Percentiles rank a stretch among this genome's conserved stretches.
phyloP scores from a whole-genome alignment of 2,113 vertebrate species.

The Lophochroa leadbeateri region DNA sequence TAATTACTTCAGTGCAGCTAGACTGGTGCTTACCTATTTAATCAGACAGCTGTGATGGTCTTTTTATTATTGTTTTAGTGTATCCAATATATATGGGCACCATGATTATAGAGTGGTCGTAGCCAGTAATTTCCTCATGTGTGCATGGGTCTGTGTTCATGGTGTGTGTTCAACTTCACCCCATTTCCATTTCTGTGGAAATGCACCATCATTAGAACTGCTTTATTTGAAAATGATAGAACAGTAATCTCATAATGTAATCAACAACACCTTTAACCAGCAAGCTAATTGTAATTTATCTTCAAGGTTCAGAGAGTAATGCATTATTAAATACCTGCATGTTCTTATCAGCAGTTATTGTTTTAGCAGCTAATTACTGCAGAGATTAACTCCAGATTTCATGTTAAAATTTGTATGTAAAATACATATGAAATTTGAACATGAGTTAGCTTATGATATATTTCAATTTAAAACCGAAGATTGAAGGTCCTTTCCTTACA shows the following conservation, averaged over 20 bases:
- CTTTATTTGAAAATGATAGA: not conserved
- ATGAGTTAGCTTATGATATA: not conserved
- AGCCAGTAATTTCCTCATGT: not conserved
- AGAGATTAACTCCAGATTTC: not conserved
- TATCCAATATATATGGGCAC: too few species aligned
- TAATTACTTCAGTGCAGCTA: not conserved
- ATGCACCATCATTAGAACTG: not conserved
- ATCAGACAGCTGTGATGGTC: not conserved
- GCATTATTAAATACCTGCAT: not conserved
- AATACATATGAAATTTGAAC: not conserved
- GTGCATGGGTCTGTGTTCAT: not conserved
- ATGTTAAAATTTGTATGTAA: not conserved
- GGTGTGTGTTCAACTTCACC: not conserved
- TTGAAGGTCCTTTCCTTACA: not conserved
- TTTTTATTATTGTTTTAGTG: not conserved
- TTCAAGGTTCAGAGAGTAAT: not conserved
- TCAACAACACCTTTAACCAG: not conserved
- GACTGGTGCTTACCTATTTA: not conserved
- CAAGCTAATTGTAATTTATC: not conserved
- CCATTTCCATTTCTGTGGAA: not conserved
- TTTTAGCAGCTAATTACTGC: conserved; percentile 18
- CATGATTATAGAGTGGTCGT: not conserved
- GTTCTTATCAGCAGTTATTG: not conserved
- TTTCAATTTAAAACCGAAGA: conserved; percentile 6
- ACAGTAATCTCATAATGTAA: not conserved